Conservation (phyloP, 1,140 invertebrate genomes). For the Whitmania pigra region DNA sequence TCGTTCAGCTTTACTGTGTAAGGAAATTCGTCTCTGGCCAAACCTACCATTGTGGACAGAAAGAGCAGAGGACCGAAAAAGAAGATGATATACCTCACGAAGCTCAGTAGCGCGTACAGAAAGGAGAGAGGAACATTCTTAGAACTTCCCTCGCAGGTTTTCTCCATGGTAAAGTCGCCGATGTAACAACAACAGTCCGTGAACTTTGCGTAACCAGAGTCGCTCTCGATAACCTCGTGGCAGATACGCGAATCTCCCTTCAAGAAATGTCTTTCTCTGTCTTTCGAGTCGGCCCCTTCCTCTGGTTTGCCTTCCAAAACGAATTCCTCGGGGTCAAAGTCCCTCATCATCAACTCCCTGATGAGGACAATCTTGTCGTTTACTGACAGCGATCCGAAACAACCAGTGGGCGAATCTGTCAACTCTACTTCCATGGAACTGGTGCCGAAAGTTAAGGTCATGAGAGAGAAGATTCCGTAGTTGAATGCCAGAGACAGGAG, state of each 20-base stretch:
- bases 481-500: conserved; percentile 38
- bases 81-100: conserved; percentile 35
- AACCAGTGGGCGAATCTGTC: conserved; percentile 32
- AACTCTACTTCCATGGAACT: conserved; percentile 27
- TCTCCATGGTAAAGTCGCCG: background rate
- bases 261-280: background rate
- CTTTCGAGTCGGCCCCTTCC: background rate
- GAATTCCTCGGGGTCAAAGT: conserved; percentile 24
- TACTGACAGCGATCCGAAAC: conserved; percentile 31
- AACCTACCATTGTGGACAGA: conserved; percentile 31
- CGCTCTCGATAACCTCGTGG: conserved; percentile 32
- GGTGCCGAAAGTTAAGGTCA: conserved; percentile 29
- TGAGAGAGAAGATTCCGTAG: conserved; percentile 37
- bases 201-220: conserved; percentile 24
- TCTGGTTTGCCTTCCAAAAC: background rate
- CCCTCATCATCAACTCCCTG: conserved; percentile 30
- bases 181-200: conserved; percentile 21
- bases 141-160: conserved; percentile 20
- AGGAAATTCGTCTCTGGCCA: conserved; percentile 20
- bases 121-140: conserved; percentile 36
- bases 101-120: conserved; percentile 33
- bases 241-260: conserved; percentile 28
- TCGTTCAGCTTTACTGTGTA: conserved; percentile 25
- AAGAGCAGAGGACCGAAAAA: conserved; percentile 35
- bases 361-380: conserved; percentile 29